Evolutionary conservation across 2,888 invertebrate species (phyloP), one percentile per base, ranked within the genome.

Genomic region (Gymnosoma rotundatum): DNA sequence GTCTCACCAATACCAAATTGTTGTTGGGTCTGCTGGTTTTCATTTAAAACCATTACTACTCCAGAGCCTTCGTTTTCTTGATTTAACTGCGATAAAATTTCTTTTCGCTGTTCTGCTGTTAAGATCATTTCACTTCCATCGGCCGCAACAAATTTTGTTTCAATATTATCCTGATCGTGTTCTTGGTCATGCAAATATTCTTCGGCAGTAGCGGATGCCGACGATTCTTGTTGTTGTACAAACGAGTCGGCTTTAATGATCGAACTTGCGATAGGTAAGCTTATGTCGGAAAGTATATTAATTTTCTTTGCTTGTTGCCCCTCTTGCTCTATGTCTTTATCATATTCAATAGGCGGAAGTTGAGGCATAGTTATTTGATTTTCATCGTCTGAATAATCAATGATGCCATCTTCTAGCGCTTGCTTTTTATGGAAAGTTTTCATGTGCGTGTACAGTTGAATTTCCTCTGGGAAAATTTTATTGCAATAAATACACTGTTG

Each of bases 401-500:
- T 94, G 18, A 95, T 94, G 14, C 95, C 95, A 92, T 95, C 95
- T 87, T 93, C 93, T 67, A 93, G 93, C 0, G 95, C 95, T 86
- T 94, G 94, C 73, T 93, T 93, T 89, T 94, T 94, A 89, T 96
- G 96, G 88, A 93, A 92, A 18, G 93, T 92, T 89, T 95, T 94
- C 88, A 96, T 93, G 89, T 96, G 96, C 5, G 94, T 94, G 91
- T 96, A 96, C 50, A 97, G 92, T 89, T 95, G 95, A 32, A 94
- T 93, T 85, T 95, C 94, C 38, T 96, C 93, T 36, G 94, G 93
- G 90, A 96, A 96, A 79, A 94, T 93, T 90, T 95, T 96, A 76
- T 94, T 94, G 89, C 97, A 97, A 89, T 96, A 96, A 67, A 95
- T 94, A 91, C 97, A 94, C 86, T 94, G 94, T 67, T 94, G 92